phyloP scores from a whole-genome alignment of 1,140 invertebrate species.

The Himalopsyche phryganea region DNA sequence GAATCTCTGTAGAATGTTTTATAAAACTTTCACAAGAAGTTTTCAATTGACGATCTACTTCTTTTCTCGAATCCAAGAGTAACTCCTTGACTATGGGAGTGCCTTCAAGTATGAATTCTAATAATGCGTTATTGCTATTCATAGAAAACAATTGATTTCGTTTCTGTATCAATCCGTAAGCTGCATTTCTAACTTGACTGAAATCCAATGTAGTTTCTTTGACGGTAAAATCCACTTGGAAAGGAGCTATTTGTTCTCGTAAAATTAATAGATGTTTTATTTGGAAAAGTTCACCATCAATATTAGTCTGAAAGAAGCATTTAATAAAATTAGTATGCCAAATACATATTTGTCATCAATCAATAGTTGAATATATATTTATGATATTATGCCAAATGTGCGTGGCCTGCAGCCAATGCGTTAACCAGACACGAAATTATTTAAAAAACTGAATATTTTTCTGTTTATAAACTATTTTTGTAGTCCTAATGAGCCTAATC shows the following conservation, averaged over 20 bases:
- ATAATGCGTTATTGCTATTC: constrained; percentile 83
- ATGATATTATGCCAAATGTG: too few species aligned
- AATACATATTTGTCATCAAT: too few species aligned
- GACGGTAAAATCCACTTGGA: constrained; percentile 93
- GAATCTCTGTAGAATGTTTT: constrained; percentile 68
- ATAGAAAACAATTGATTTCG: constrained; percentile 83
- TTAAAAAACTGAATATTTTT: too few species aligned
- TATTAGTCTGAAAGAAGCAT: constrained; percentile 53
- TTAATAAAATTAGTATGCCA: too few species aligned
- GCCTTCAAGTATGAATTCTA: constrained; percentile 88
- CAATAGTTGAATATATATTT: too few species aligned
- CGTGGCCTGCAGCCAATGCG: too few species aligned
- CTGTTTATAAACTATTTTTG: too few species aligned
- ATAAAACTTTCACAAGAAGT: constrained; percentile 89
- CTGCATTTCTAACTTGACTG: constrained; percentile 81
- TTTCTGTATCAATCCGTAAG: constrained; percentile 82
- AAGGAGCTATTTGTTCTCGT: constrained; percentile 96
- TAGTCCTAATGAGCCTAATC: too few species aligned
- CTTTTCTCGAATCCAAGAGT: constrained; percentile 88
- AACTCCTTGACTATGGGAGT: constrained; percentile 91
- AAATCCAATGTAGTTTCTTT: constrained; percentile 92
- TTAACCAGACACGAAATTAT: too few species aligned
- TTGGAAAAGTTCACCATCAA: constrained; percentile 95
- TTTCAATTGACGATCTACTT: constrained; percentile 91
- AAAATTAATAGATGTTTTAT: constrained; percentile 97